Evolutionary conservation across 2,113 vertebrate species (phyloP), one percentile per base, ranked within the genome.

Genomic region (Lophura nycthemera): DNA sequence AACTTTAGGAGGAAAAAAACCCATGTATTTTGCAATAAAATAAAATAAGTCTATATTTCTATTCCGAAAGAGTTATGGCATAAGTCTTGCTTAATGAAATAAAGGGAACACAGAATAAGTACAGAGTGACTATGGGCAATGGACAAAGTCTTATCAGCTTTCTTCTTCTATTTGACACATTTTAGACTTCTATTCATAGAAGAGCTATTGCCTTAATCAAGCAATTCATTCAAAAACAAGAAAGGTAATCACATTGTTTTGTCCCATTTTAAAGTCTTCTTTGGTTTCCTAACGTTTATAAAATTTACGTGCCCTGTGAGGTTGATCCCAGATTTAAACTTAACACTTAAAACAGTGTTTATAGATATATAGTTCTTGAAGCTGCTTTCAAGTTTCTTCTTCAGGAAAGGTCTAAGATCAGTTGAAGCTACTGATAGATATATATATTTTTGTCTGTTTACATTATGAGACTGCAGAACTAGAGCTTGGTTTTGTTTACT

Each of bases 151-250:
- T 64, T 59, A 43, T 70, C 64, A 64, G 67, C 25, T 87, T 81
- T 74, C 76, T 90, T 86, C 64, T 32, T n/a, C 36, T 29, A 92
- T 93, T 92, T 91, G 61, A 5, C 52, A 59, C 18, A 67, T 72
- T 86, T 90, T 40, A 79, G 27, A 36, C 27, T 84, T 56, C 5
- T 76, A 42, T 24, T 90, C 43, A 74, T 13, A 82, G 13, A 89
- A 84, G 13, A 89, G 40, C 29, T 66, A 25, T 18, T 20, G 52
- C 61, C 54, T 64, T 32, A 27, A 40, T 61, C 13, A 78, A 34
- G 24, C 29, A 75, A 52, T 34, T 84, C 15, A 61, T 10, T 4
- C 2, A 9, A 42, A 57, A 38, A 57, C 17, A 83, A 36, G 6
- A 74, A 80, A 73, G 83, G 43, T 11, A 74, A 56, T 36, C 1